Evolutionary conservation across 2,888 invertebrate genomes (phyloP), one percentile per base, ranked within the genome.

Genomic region (Agonum fuliginosum): DNA sequence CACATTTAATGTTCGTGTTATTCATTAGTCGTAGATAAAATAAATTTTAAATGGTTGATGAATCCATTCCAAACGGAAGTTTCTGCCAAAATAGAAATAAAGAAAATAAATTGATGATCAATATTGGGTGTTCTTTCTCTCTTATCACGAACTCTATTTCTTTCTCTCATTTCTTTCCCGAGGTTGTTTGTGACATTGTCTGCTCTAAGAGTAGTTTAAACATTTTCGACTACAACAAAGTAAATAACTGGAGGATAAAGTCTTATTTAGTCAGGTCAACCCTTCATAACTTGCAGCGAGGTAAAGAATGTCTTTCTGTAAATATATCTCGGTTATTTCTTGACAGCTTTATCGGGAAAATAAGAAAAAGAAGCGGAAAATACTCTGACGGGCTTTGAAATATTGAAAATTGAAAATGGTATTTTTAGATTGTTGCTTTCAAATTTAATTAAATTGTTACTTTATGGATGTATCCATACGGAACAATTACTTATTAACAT

Each of bases 251-350:
- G 22, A 17, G 58, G 46, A 20, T 67, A 41, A 67, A 67, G 20
- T 67, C 67, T 10, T 41, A 67, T 67, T 67, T 67, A 67, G 67
- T 4, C 22, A 20, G 41, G 37, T 37, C 67, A 20, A 67, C 41
- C 67, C 41, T 67, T 67, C 67, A 67, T 67, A 67, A 67, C 67
- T 24, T 58, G 12, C 19, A 41, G 20, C 10, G n/a, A 54, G 24
- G 67, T 41, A 22, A 24, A 67, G 67, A 41, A 54, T 20, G 37
- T 41, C 54, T 20, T 22, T 54, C 41, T 67, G 41, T 67, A 67
- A 67, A 67, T 67, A 67, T 67, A 67, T 67, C 67, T 67, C 41
- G 41, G 67, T 67, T 67, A 54, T 22, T 41, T 41, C 41, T 12
- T 67, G 67, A 67, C 67, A 67, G 34, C 22, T 67, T 41, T 67